phyloP scores from a whole-genome alignment of 37 sponge, comb jelly and placozoan species.

The Spongilla lacustris region DNA sequence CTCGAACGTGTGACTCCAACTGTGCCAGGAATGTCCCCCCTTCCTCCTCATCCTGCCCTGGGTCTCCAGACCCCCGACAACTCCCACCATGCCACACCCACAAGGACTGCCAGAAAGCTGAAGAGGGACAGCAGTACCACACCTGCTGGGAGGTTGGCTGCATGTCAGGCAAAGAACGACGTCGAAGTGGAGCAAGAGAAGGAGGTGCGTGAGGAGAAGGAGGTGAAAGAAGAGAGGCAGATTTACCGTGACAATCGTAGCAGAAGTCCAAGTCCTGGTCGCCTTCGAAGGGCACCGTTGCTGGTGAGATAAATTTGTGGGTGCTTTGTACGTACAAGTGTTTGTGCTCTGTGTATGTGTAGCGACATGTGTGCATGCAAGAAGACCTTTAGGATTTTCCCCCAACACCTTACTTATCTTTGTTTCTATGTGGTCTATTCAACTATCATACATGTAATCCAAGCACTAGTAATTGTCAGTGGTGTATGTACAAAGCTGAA shows the following conservation, averaged over 20 bases:
- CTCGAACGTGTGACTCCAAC: neutral
- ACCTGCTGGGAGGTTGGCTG: neutral
- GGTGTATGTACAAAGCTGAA: no score
- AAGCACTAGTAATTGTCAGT: no score
- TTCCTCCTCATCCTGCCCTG: neutral
- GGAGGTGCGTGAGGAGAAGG: slow-evolving; percentile 24
- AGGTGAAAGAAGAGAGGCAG: neutral
- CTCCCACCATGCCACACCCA: neutral
- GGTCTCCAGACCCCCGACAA: neutral
- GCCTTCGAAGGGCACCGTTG: neutral
- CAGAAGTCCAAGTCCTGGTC: neutral
- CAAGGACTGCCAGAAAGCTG: neutral
- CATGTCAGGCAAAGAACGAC: neutral
- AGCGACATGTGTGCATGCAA: no score
- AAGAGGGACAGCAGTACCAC: neutral
- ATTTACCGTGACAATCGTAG: neutral
- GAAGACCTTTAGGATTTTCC: no score
- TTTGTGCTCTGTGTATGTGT: no score
- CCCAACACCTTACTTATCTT: no score
- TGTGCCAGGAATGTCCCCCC: neutral
- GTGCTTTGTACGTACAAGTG: neutral
- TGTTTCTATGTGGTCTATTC: no score
- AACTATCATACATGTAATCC: no score
- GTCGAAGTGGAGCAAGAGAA: neutral
- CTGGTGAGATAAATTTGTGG: neutral